Evolutionary conservation across 2,113 vertebrate genomes (phyloP).

Genomic region (Psophia crepitans): DNA sequence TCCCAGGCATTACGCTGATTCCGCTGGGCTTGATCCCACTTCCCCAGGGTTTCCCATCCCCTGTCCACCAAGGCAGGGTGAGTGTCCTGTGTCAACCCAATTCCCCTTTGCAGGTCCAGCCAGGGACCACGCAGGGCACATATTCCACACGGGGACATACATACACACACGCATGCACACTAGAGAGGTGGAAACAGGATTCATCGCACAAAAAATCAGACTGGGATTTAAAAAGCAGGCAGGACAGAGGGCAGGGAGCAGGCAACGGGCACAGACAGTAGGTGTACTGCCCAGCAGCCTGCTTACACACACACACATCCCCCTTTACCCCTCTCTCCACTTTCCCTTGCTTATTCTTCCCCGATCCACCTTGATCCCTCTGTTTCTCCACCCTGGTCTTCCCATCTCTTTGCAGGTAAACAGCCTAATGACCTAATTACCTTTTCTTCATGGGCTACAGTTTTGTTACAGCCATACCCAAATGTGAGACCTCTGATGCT

Average conservation of each 20-base stretch:
- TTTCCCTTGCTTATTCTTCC: not conserved
- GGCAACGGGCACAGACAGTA: not conserved
- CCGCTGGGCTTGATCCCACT: rapidly evolving
- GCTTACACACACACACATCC: not conserved
- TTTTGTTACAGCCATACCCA: not conserved
- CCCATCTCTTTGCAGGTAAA: not conserved
- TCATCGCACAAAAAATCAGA: not conserved
- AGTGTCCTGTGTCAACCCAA: not conserved
- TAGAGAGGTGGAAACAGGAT: not conserved
- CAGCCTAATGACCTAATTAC: not conserved
- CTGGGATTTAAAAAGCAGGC: not conserved
- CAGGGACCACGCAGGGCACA: rapidly evolving
- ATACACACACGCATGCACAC: too few species aligned
- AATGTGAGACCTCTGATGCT: not conserved
- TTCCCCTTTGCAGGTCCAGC: too few species aligned
- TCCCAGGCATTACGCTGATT: not conserved
- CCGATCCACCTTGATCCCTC: not conserved
- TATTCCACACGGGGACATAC: not conserved
- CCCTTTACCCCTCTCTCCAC: not conserved
- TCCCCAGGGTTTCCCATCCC: not conserved
- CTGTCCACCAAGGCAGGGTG: not conserved
- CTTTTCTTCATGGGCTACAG: not conserved
- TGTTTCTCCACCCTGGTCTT: not conserved
- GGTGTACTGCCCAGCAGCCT: not conserved
- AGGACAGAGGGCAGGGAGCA: not conserved